Evolutionary conservation across 1,140 invertebrate species (phyloP).

Genomic region (Neodiprion pinetum): DNA sequence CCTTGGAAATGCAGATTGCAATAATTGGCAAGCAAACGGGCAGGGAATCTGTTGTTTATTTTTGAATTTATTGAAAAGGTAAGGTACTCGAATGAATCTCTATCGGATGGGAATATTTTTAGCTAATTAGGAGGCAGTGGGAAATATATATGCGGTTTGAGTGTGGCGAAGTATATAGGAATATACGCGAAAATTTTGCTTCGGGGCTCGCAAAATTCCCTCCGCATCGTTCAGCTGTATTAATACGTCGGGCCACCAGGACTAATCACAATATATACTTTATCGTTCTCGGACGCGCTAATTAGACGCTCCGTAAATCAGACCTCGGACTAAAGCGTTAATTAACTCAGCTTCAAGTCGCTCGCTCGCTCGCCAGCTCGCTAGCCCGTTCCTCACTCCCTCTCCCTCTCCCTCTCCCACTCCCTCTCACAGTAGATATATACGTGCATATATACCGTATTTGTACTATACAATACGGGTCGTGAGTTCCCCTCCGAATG

Average conservation of each 20-base stretch:
- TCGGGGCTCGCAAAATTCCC: neutral
- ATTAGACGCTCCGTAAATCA: slow-evolving; percentile 7
- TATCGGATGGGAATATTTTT: too few species aligned
- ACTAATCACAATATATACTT: slow-evolving; percentile 8
- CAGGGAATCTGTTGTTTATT: too few species aligned
- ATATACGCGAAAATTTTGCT: neutral
- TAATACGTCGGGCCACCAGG: slow-evolving; percentile 4
- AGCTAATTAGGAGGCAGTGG: too few species aligned
- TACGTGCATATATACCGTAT: neutral
- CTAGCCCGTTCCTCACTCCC: neutral
- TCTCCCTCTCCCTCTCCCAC: neutral
- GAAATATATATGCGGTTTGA: too few species aligned
- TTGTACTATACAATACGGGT: neutral
- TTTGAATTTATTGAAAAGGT: too few species aligned
- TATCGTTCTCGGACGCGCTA: slow-evolving; percentile 6
- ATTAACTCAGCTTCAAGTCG: slow-evolving; percentile 4
- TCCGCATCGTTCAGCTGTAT: neutral
- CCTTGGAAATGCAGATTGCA: too few species aligned
- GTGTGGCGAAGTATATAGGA: too few species aligned
- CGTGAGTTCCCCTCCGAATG: neutral
- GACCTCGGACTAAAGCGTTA: slow-evolving; percentile 6
- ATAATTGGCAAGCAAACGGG: too few species aligned
- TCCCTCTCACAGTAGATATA: neutral
- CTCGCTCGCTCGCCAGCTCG: neutral
- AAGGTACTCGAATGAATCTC: too few species aligned